Conservation (phyloP, 2,113 vertebrate species). For the Bujurquina vittata region DNA sequence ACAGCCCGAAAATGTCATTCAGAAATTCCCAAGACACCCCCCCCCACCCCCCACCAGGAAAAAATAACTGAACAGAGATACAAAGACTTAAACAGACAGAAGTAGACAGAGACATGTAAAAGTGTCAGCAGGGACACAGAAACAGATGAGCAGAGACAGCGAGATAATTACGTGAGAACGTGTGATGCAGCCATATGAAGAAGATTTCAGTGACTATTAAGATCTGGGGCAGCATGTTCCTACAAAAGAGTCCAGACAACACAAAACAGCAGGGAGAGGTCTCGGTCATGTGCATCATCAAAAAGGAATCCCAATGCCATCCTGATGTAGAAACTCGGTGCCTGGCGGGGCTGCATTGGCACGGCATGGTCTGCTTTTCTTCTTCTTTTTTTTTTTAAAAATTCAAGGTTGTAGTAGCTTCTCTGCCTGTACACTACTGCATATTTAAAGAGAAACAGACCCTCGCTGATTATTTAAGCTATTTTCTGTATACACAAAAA, state of each 20-base stretch:
- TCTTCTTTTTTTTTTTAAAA: not conserved
- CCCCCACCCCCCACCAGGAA: not conserved
- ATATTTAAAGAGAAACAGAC: slow-evolving; percentile 37
- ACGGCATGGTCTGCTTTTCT: not conserved
- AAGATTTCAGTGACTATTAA: slow-evolving; percentile 10
- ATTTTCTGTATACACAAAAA: slow-evolving; percentile 27
- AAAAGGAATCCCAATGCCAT: slow-evolving; percentile 31
- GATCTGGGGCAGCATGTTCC: slow-evolving; percentile 33
- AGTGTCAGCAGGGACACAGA: not conserved
- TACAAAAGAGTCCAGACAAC: not conserved
- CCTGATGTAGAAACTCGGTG: not conserved
- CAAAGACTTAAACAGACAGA: not conserved
- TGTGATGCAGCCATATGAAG: slow-evolving; percentile 1
- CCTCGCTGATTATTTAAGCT: slow-evolving; percentile 6
- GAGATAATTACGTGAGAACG: slow-evolving; percentile 24
- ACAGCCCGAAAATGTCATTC: not conserved
- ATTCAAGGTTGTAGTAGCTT: not conserved
- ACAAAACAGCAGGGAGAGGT: slow-evolving; percentile 41
- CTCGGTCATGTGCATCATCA: slow-evolving; percentile 30
- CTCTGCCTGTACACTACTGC: not conserved
- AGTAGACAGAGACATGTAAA: not conserved
- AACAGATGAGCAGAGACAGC: slow-evolving; percentile 21
- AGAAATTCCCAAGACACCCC: not conserved
- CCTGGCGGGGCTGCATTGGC: not conserved
- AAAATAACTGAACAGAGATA: not conserved